Conservation (phyloP, 2,888 invertebrate species). For the Tachina lurida region DNA sequence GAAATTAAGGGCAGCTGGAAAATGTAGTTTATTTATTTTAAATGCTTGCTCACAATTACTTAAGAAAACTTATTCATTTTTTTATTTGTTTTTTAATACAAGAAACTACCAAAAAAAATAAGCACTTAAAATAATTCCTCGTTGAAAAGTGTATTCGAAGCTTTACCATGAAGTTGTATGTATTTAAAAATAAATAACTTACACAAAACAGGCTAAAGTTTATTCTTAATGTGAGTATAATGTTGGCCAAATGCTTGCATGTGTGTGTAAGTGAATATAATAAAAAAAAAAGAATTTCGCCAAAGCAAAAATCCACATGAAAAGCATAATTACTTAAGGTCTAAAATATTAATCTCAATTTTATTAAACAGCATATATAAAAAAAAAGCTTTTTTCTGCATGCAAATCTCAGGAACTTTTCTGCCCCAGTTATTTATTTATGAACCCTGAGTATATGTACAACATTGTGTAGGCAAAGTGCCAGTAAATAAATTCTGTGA, state of each 20-base stretch:
- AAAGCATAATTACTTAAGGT: constrained; percentile 57
- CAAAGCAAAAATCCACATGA: background rate
- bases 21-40: background rate
- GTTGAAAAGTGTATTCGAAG: constrained; percentile 11
- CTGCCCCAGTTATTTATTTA: constrained; percentile 52
- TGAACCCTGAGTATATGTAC: background rate
- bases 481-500: constrained; percentile 55
- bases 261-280: background rate
- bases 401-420: constrained; percentile 38
- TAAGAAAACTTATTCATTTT: constrained; percentile 25
- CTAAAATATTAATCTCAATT: constrained; percentile 69
- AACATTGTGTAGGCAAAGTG: constrained; percentile 49
- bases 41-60: constrained; percentile 66
- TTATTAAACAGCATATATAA: constrained; percentile 34
- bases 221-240: constrained; percentile 22
- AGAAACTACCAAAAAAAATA: constrained; percentile 4
- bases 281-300: background rate
- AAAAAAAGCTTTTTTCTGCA: background rate
- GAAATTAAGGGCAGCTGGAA: constrained; percentile 40
- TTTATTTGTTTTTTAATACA: background rate
- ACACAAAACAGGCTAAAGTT: background rate
- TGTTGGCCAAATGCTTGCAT: constrained; percentile 23
- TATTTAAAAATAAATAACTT: constrained; percentile 15
- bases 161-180: constrained; percentile 21
- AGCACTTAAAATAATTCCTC: constrained; percentile 51